These are phyloP conservation scores for Malacoctenus gilli DNA, from an alignment of 2,797 vertebrate genomes.

Conservation along the genomic window DNA sequence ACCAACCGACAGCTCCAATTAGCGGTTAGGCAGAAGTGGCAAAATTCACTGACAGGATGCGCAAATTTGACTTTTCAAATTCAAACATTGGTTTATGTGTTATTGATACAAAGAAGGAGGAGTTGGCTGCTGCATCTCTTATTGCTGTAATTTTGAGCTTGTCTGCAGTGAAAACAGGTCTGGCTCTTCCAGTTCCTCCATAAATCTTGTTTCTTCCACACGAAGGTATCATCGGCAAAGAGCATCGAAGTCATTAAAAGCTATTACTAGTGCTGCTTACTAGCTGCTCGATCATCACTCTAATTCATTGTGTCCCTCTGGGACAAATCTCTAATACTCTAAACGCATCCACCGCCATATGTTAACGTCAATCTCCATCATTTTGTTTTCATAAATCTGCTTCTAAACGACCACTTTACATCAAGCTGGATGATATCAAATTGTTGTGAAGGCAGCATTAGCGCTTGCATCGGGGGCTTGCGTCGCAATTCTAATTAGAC, in stretches of 20 bases:
- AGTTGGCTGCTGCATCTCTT: too few relatives aligned
- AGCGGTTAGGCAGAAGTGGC: too few relatives aligned
- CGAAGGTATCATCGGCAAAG: constrained; percentile 2
- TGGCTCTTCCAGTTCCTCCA: too few relatives aligned
- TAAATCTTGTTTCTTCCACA: not conserved
- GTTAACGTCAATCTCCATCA: constrained; percentile 16
- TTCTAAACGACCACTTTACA: constrained; percentile 25
- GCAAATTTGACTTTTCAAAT: too few relatives aligned
- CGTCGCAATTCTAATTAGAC: constrained; percentile 39
- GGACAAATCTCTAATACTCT: constrained; percentile 4
- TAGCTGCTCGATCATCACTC: too few relatives aligned
- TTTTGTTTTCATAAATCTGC: constrained; percentile 15
- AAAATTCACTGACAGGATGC: too few relatives aligned
- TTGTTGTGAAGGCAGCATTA: constrained; percentile 7
- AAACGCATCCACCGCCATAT: constrained; percentile 6
- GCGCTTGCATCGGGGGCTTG: constrained; percentile 36
- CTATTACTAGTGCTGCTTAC: not conserved
- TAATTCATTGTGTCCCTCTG: not conserved
- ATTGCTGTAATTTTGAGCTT: too few relatives aligned
- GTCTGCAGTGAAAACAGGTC: too few relatives aligned
- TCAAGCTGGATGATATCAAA: not conserved
- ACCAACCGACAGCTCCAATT: too few relatives aligned
- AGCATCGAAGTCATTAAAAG: constrained; percentile 13
- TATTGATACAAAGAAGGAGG: too few relatives aligned
- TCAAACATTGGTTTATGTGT: too few relatives aligned